Evolutionary conservation across 2,113 vertebrate species (phyloP).

Genomic region (Rhinichthys klamathensis): DNA sequence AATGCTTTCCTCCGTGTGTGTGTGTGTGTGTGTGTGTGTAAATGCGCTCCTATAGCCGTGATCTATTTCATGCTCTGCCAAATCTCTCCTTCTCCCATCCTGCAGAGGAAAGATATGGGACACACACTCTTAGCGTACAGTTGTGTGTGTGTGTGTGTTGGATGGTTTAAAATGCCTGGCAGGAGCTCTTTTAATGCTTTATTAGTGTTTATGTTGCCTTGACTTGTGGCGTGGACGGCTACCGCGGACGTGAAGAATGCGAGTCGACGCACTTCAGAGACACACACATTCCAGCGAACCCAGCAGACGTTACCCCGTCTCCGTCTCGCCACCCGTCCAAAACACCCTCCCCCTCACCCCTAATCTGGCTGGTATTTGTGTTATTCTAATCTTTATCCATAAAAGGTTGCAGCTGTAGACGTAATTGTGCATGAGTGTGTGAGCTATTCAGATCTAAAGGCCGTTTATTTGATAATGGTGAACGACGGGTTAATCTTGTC

Average conservation of each 20-base stretch:
- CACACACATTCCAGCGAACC: slow-evolving; percentile 17
- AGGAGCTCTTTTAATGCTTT: slow-evolving; percentile 26
- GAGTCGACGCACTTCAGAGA: background rate
- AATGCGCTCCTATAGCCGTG: slow-evolving; percentile 15
- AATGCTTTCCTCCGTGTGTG: background rate
- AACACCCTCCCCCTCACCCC: background rate
- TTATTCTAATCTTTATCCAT: slow-evolving; percentile 44
- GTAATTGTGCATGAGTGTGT: background rate
- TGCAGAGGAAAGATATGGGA: slow-evolving; percentile 50
- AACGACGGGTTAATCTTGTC: slow-evolving; percentile 9
- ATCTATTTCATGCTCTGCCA: slow-evolving; percentile 58
- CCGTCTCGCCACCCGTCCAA: slow-evolving; percentile 14
- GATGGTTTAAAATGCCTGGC: slow-evolving; percentile 30
- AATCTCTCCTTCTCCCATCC: slow-evolving; percentile 50
- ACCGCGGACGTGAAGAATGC: slow-evolving; percentile 21
- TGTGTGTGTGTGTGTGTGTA: slow-evolving; percentile 23
- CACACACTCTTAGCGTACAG: slow-evolving; percentile 21
- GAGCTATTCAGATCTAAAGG: background rate
- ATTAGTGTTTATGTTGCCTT: slow-evolving; percentile 42
- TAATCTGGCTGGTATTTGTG: slow-evolving; percentile 44
- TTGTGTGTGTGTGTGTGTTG: slow-evolving; percentile 44
- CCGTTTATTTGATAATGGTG: slow-evolving; percentile 33
- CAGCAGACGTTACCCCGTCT: slow-evolving; percentile 7
- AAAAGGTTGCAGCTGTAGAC: slow-evolving; percentile 5
- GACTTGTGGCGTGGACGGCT: background rate